Base-by-base conservation (phyloP, 64 coral and sea anemone species). In the Pocillopora damicornis region DNA sequence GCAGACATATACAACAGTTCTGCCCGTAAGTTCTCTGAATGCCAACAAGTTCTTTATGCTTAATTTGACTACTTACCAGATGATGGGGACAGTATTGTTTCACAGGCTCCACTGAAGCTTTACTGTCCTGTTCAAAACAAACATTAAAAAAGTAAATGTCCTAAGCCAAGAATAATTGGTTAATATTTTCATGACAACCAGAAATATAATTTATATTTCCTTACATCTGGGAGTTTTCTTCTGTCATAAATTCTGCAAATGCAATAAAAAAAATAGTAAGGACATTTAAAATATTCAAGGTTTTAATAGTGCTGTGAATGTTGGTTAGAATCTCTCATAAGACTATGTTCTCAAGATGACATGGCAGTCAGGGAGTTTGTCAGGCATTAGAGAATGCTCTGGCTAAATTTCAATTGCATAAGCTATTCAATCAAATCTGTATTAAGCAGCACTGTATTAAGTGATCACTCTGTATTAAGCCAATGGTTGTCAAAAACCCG, bases 31-130 rank as follows among this genome's bases (percentile, higher is more conserved):
- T 30, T 35, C 4, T 36, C 69, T 86, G 7, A 78, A 78, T 37
- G 56, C 25, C 76, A 78, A 17, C 4, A 37, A 17, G 30, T 30
- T 30, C 30, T 30, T 30, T 13, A 51, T 10, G 25, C 17, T 18
- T 78, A 34, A 25, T 14, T 35, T 16, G n/a, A 18, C 17, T 45
- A 6, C 93, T 89, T 82, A 98, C 95, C 92, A 98, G 86, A 85
- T 98, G 89, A 67, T 91, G 89, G 68, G 95, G 95, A 82, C 91
- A 98, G 86, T 94, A 98, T 59, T 91, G 63, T 79, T 98, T 98
- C 22, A 98, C 17, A 61, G 95, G 86, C 87, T 94, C 75, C 63
- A 94, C 89, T 80, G 89, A 79, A 63, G 79, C 90, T 51, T 98
- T 98, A 57, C 37, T 91, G 35, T 98, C 95, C 95, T 98, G 22